Evolutionary conservation across 2,113 vertebrate genomes (phyloP).

Genomic region (Empidonax alnorum): DNA sequence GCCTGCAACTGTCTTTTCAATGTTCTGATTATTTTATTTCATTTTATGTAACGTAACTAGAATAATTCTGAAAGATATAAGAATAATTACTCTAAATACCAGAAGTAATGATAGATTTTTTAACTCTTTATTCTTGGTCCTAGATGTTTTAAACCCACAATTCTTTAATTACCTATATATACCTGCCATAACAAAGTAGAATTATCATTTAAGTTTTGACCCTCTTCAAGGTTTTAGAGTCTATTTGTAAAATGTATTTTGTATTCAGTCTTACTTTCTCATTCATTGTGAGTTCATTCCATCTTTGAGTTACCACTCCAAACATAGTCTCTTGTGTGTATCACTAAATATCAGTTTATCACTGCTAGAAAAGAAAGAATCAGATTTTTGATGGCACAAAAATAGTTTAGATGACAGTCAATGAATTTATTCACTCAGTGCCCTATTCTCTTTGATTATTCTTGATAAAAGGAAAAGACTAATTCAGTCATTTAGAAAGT

Average conservation of each 20-base stretch:
- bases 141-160: background rate
- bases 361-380: background rate
- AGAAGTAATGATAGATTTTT: background rate
- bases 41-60: background rate
- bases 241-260: background rate
- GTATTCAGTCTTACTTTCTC: background rate
- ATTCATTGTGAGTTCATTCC: background rate
- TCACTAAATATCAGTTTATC: background rate
- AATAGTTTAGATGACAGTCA: background rate
- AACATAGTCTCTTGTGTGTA: background rate
- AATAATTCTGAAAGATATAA: background rate
- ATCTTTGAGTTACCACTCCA: background rate
- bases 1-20: background rate
- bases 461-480: background rate
- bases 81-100: background rate
- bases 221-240: background rate
- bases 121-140: background rate
- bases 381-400: background rate
- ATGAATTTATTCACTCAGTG: background rate
- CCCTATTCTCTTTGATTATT: background rate
- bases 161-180: background rate
- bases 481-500: background rate
- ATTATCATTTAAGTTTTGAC: background rate
- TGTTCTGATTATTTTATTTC: background rate
- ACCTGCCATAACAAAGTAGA: background rate